A percentile compares a stretch with the other conserved stretches of the same genome.
phyloP scores from a whole-genome alignment of 2,797 vertebrate genomes.

The Ataeniobius toweri region DNA sequence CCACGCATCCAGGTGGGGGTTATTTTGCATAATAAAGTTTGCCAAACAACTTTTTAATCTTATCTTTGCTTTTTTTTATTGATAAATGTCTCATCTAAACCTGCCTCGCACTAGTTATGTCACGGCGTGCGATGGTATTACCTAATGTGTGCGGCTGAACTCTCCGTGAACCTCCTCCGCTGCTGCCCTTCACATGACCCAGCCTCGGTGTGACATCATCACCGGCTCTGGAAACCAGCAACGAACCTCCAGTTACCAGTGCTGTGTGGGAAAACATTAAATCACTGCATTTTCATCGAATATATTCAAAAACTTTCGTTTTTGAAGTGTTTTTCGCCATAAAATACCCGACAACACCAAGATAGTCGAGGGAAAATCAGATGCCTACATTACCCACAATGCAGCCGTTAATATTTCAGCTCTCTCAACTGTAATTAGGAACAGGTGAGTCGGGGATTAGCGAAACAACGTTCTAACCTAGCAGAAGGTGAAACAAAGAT shows the following conservation, averaged over 20 bases:
- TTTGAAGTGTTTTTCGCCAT: background rate
- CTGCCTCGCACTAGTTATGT: slow-evolving; percentile 92
- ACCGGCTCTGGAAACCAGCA: slow-evolving; percentile 19
- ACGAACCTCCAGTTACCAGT: background rate
- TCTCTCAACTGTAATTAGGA: background rate
- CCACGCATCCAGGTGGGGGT: slow-evolving; percentile 23
- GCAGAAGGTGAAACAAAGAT: background rate
- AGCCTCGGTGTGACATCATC: slow-evolving; percentile 89
- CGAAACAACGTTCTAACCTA: no score
- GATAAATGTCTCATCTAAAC: slow-evolving; percentile 85
- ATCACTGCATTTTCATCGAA: background rate
- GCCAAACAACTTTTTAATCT: slow-evolving; percentile 69
- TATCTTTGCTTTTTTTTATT: slow-evolving; percentile 77
- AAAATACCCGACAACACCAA: background rate
- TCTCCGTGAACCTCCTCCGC: slow-evolving; percentile 92
- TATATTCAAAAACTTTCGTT: background rate
- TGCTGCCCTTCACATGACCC: slow-evolving; percentile 97
- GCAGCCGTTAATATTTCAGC: background rate
- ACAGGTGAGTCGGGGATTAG: background rate
- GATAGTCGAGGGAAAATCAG: background rate
- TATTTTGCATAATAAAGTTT: slow-evolving; percentile 68
- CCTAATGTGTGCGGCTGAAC: slow-evolving; percentile 97
- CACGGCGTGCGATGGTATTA: slow-evolving; percentile 90
- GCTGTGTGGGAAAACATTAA: background rate
- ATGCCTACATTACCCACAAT: slow-evolving; percentile 37